Conservation (phyloP, 2,797 vertebrate genomes). For the Etheostoma perlongum region DNA sequence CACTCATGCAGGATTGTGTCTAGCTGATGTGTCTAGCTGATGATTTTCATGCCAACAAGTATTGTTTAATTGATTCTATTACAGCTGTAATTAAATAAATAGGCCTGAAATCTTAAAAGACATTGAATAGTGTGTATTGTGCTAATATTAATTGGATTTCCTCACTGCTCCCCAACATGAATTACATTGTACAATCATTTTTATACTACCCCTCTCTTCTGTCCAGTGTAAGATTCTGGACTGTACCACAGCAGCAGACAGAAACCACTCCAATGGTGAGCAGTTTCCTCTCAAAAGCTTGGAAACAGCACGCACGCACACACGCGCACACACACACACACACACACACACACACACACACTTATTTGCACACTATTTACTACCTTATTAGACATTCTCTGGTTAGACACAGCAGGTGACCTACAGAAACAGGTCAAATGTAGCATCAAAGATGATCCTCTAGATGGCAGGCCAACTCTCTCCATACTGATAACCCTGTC, state of each 20-base stretch:
- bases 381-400: too few species aligned
- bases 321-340: too few species aligned
- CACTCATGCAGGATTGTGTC: conserved; percentile 9
- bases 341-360: too few species aligned
- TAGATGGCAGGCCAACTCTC: conserved; percentile 67
- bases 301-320: background rate
- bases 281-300: background rate
- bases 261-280: background rate
- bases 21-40: background rate
- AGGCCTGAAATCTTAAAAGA: background rate
- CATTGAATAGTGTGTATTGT: background rate
- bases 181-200: background rate
- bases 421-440: conserved; percentile 55
- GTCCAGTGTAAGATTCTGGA: conserved; percentile 47
- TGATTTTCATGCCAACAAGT: background rate
- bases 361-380: too few species aligned
- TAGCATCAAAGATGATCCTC: conserved; percentile 53
- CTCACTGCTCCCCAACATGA: background rate
- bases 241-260: conserved; percentile 39
- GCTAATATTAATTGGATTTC: background rate
- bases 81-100: background rate
- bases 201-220: background rate
- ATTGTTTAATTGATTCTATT: background rate
- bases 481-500: background rate
- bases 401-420: background rate